Evolutionary conservation across 2,113 vertebrate genomes (phyloP).

Genomic region (Spheniscus mendiculus): DNA sequence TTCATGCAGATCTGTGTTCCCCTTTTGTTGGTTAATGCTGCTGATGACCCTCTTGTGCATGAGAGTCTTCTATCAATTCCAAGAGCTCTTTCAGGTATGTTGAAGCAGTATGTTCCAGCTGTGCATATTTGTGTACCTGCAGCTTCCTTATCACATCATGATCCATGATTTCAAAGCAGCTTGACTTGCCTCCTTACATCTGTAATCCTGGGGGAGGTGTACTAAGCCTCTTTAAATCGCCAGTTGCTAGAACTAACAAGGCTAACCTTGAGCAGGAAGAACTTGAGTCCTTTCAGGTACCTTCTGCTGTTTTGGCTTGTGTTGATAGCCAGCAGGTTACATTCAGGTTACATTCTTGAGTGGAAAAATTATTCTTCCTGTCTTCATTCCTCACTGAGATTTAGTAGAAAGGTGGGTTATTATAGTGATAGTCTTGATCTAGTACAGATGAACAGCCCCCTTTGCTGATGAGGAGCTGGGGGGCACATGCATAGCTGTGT

Average conservation of each 20-base stretch:
- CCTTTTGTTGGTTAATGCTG: conserved; percentile 93
- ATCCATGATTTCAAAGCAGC: not conserved
- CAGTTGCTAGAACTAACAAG: not conserved
- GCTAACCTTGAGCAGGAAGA: not conserved
- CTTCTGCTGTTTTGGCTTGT: not conserved
- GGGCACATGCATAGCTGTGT: not conserved
- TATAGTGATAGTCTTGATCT: not conserved
- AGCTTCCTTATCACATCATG: not conserved
- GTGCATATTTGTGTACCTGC: not conserved
- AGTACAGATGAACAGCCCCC: not conserved
- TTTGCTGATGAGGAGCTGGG: not conserved
- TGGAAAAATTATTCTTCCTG: not conserved
- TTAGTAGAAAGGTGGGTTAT: not conserved
- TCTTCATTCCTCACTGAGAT: not conserved
- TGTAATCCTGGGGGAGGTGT: not conserved
- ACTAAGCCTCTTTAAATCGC: not conserved
- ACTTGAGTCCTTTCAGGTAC: not conserved
- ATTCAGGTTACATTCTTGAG: not conserved
- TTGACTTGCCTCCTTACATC: not conserved
- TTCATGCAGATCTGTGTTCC: conserved; percentile 88
- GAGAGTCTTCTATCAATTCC: conserved; percentile 94
- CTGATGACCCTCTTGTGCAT: conserved; percentile 94
- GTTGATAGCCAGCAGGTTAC: not conserved
- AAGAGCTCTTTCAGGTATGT: conserved; percentile 91
- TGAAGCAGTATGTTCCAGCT: not conserved